Evolutionary conservation across 2,113 vertebrate species (phyloP), one percentile per base, ranked within the genome.

Genomic region (Cygnus atratus): DNA sequence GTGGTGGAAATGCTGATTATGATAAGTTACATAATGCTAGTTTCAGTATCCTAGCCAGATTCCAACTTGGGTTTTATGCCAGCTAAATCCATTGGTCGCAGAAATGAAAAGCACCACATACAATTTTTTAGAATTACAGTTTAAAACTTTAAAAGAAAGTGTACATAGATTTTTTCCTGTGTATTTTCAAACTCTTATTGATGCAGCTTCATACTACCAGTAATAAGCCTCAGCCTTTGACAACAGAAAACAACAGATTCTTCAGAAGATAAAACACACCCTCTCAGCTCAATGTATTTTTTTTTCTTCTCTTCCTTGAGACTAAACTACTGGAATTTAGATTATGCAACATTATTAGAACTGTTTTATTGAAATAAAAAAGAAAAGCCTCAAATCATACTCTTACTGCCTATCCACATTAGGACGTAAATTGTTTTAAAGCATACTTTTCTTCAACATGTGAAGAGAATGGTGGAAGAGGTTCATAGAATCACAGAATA

Each of bases 1-100:
- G 55, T 24, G 13, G 87, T 78, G n/a, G 25, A 93, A 95, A 79
- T 87, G 68, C 54, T 92, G 84, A 92, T 91, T 93, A 71, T 39
- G 24, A 92, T 55, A 68, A 81, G 55, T 54, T 66, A 76, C 10
- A 61, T 61, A 72, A 80, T 50, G 24, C 16, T 72, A 72, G 24
- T 87, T 93, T 91, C 66, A 68, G 43, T 87, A 78, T 9, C 9
- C 29, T 52, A 74, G 81, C 62, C 70, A 92, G 87, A 92, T 13
- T 87, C 31, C 33, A 84, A 13, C 63, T 44, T 79, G 57, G 89
- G 18, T 10, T 39, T 92, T 88, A 87, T 81, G 52, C 48, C 44
- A 65, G 33, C 21, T 91, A 84, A 96, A 92, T 84, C 58, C 84
- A 84, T 78, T 93, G 77, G 70, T 52, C 2, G 7, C 87, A 96